Conservation (phyloP, 2,113 vertebrate genomes). For the Indri indri region DNA sequence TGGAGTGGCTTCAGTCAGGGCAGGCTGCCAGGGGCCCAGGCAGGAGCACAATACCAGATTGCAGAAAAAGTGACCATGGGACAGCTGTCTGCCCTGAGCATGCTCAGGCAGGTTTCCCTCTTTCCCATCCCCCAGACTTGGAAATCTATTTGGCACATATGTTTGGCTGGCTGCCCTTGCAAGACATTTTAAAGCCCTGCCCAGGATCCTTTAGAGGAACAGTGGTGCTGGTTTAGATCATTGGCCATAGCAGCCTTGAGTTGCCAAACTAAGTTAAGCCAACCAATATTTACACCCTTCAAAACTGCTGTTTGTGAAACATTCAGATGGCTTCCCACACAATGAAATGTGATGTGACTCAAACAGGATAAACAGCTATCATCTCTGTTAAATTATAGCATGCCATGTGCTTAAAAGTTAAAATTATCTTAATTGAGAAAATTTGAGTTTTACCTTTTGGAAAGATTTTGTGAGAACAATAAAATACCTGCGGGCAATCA, state of each 20-base stretch:
- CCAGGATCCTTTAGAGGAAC: not conserved
- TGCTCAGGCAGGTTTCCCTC: not conserved
- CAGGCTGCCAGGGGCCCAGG: not conserved
- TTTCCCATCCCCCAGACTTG: not conserved
- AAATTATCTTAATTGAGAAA: conserved; percentile 30
- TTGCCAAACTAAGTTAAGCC: conserved; percentile 38
- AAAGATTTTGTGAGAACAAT: conserved; percentile 43
- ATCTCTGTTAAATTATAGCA: conserved; percentile 40
- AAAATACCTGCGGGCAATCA: not conserved
- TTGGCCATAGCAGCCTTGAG: not conserved
- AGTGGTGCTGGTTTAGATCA: not conserved
- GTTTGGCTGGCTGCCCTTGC: conserved; percentile 13
- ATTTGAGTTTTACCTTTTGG: conserved; percentile 13
- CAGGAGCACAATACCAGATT: not conserved
- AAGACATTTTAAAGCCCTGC: conserved; percentile 2
- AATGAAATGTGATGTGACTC: not conserved
- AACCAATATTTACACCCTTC: conserved; percentile 45
- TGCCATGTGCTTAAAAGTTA: not conserved
- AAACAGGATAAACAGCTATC: not conserved
- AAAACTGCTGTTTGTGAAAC: conserved; percentile 22
- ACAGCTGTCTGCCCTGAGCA: not conserved
- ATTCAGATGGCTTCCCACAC: not conserved
- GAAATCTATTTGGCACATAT: conserved; percentile 34
- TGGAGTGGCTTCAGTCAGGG: not conserved
- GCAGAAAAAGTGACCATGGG: not conserved